Conservation (phyloP, 2,888 invertebrate species). For the Lagria hirta region DNA sequence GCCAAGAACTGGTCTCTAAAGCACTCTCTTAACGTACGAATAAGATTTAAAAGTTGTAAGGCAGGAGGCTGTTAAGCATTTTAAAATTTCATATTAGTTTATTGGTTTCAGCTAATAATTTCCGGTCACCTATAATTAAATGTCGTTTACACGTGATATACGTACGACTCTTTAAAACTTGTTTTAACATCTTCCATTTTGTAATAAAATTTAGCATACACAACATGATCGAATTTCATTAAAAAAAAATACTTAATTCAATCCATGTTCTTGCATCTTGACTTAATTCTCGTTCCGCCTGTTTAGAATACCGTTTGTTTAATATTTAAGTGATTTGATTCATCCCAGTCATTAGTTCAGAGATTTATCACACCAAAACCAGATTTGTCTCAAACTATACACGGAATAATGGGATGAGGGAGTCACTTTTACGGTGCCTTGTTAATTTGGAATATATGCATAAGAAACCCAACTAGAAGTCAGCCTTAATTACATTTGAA, state of each 20-base stretch:
- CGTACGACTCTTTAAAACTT: conserved; percentile 13
- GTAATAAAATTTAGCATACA: conserved; percentile 16
- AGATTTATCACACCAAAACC: conserved; percentile 20
- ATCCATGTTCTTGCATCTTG: conserved; percentile 9
- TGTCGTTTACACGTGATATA: conserved; percentile 17
- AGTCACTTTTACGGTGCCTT: conserved; percentile 11
- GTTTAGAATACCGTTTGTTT: conserved; percentile 25
- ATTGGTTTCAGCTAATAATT: conserved; percentile 14
- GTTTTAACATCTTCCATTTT: conserved; percentile 11
- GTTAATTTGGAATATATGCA: background rate
- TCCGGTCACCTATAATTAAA: conserved; percentile 18
- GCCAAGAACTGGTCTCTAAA: too few relatives aligned
- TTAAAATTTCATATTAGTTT: conserved; percentile 15
- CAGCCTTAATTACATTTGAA: too few relatives aligned
- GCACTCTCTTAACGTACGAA: too few relatives aligned
- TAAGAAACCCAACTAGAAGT: too few relatives aligned
- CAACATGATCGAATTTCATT: conserved; percentile 8
- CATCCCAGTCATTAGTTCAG: conserved; percentile 21
- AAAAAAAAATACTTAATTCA: conserved; percentile 12
- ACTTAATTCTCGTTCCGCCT: conserved; percentile 20
- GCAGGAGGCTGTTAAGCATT: too few relatives aligned
- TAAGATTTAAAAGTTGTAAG: too few relatives aligned
- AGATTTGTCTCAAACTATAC: conserved; percentile 6
- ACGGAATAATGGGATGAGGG: conserved; percentile 9
- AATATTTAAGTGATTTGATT: conserved; percentile 23